Conservation (phyloP, 37 sponge, comb jelly and placozoan species). For the Diacarnus erythraeanus region DNA sequence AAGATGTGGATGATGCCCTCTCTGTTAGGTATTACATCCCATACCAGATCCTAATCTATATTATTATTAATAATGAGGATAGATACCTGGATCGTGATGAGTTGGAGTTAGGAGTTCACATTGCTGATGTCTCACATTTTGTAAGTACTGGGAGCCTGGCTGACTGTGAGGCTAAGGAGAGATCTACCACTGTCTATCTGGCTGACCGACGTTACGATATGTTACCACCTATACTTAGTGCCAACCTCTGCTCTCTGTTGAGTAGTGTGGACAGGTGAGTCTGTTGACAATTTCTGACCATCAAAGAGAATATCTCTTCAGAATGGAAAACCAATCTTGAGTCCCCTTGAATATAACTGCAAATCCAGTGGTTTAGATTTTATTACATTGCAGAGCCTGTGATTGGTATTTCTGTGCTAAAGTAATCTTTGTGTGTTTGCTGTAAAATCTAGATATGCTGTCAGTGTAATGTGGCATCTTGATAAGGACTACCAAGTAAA, state of each 20-base stretch:
- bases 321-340: no score
- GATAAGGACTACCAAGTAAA: slow-evolving; percentile 31
- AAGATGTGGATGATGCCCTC: slow-evolving; percentile 82
- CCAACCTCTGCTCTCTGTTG: slow-evolving; percentile 74
- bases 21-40: slow-evolving; percentile 60
- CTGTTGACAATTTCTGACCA: neutral
- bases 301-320: no score
- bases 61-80: neutral
- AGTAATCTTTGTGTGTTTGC: neutral
- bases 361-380: no score
- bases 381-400: no score
- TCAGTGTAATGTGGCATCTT: slow-evolving; percentile 72
- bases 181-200: slow-evolving; percentile 77
- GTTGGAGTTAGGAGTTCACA: slow-evolving; percentile 80
- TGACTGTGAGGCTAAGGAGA: slow-evolving; percentile 52
- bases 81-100: slow-evolving; percentile 31
- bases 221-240: slow-evolving; percentile 71
- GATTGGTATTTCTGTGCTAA: no score
- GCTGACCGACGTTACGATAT: slow-evolving; percentile 78
- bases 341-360: no score
- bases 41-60: neutral
- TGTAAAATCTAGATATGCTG: slow-evolving; percentile 63
- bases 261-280: slow-evolving; percentile 64
- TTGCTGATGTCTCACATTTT: slow-evolving; percentile 87
- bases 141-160: slow-evolving; percentile 54